These are phyloP conservation scores for Entomobrya multifasciata DNA, from an alignment of 2,888 invertebrate species.

Conservation along the genomic window DNA sequence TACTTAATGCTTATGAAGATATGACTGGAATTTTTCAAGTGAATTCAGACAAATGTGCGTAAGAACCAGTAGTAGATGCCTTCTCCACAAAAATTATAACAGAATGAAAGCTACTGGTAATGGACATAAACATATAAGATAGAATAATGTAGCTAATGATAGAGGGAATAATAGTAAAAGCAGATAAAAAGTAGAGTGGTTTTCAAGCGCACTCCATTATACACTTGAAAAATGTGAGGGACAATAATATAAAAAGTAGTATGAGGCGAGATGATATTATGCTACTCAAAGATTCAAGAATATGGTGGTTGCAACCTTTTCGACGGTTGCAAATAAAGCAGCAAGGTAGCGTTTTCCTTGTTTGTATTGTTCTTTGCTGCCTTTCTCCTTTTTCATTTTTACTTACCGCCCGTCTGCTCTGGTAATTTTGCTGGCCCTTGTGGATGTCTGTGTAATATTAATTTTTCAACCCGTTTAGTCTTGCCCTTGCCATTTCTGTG, in stretches of 20 bases:
- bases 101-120: background rate
- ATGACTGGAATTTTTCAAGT: background rate
- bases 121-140: background rate
- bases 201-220: slow-evolving; percentile 42
- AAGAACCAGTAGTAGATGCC: background rate
- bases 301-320: background rate
- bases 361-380: background rate
- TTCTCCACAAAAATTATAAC: background rate
- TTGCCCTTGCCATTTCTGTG: slow-evolving; percentile 7
- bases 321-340: slow-evolving; percentile 27
- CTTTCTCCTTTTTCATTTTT: background rate
- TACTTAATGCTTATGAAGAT: background rate
- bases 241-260: slow-evolving; percentile 45
- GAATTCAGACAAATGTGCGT: background rate
- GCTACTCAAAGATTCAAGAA: background rate
- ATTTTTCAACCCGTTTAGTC: slow-evolving; percentile 18
- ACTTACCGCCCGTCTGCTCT: background rate
- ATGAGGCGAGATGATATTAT: background rate
- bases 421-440: background rate
- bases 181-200: slow-evolving; percentile 10
- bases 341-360: no score
- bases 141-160: background rate
- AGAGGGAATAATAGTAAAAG: slow-evolving; percentile 9
- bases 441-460: slow-evolving; percentile 25
- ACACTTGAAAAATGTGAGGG: slow-evolving; percentile 45